Percentiles rank a stretch among this genome's conserved stretches.
Conservation (phyloP, 2,113 vertebrate species). For the Romanogobio albipinnatus region DNA sequence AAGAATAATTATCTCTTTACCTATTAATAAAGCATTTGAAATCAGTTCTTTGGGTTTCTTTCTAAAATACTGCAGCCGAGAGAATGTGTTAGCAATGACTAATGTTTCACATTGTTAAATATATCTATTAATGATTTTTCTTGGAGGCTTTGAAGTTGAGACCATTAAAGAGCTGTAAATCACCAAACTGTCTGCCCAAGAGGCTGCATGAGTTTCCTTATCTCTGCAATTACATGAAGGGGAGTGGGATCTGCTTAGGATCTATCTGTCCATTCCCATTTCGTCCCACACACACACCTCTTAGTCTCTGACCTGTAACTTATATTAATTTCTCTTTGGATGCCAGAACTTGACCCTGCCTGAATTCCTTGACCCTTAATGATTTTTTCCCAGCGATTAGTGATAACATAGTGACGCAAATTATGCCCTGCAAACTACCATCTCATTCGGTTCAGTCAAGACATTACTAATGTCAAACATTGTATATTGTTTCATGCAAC, state of each 20-base stretch:
- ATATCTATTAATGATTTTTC: slow-evolving; percentile 63
- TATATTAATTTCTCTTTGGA: slow-evolving; percentile 61
- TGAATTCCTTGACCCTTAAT: slow-evolving; percentile 57
- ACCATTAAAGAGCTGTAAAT: slow-evolving; percentile 74
- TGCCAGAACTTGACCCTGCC: slow-evolving; percentile 64
- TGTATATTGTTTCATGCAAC: not conserved
- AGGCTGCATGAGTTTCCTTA: slow-evolving; percentile 72
- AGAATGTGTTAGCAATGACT: slow-evolving; percentile 56
- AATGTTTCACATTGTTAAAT: slow-evolving; percentile 59
- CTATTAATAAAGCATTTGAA: slow-evolving; percentile 59
- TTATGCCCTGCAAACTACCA: slow-evolving; percentile 13
- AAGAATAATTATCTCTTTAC: slow-evolving; percentile 54
- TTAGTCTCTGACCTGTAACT: slow-evolving; percentile 36
- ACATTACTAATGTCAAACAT: not conserved
- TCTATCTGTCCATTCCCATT: slow-evolving; percentile 69
- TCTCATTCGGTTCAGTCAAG: not conserved
- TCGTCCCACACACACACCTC: slow-evolving; percentile 42
- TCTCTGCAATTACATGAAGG: slow-evolving; percentile 74
- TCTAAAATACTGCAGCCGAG: slow-evolving; percentile 40
- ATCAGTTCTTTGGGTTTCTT: slow-evolving; percentile 39
- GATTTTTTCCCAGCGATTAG: slow-evolving; percentile 43
- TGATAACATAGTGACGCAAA: slow-evolving; percentile 27
- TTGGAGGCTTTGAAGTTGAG: slow-evolving; percentile 65
- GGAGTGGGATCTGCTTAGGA: slow-evolving; percentile 69
- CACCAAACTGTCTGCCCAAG: slow-evolving; percentile 68